phyloP scores from a whole-genome alignment of 2,113 vertebrate species.

The Ctenomys sociabilis region DNA sequence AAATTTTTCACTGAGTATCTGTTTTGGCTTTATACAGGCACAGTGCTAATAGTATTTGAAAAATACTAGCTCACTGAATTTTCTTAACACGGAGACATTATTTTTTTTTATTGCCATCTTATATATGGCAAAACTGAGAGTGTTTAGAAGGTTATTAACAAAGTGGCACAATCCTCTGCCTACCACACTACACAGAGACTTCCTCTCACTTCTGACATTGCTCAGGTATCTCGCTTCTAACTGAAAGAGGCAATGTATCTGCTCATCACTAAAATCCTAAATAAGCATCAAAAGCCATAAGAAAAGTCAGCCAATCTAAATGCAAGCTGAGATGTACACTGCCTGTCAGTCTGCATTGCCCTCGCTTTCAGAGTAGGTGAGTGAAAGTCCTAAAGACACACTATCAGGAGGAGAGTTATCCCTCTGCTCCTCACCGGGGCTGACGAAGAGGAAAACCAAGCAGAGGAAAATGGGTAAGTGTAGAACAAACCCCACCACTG shows the following conservation, averaged over 20 bases:
- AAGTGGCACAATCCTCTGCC: not conserved
- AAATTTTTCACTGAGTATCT: not conserved
- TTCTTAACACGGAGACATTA: not conserved
- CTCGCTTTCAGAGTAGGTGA: not conserved
- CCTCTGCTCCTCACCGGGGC: not conserved
- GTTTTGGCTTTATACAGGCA: not conserved
- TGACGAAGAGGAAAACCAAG: not conserved
- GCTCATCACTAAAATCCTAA: slow-evolving; percentile 32
- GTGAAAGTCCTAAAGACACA: not conserved
- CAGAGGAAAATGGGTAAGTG: not conserved
- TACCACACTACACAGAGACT: not conserved
- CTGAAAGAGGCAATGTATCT: slow-evolving; percentile 18
- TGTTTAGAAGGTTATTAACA: not conserved
- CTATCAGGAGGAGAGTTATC: not conserved
- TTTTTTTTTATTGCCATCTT: not conserved
- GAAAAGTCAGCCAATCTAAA: not conserved
- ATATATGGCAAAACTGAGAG: not conserved
- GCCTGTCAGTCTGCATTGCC: not conserved
- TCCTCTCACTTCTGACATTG: not conserved
- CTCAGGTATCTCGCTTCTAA: not conserved
- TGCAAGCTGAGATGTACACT: not conserved
- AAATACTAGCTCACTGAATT: not conserved
- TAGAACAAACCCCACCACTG: not conserved
- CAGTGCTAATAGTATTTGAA: not conserved
- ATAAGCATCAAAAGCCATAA: not conserved